Percentiles rank a stretch among this genome's conserved stretches.
Conservation (phyloP, 2,888 invertebrate genomes). For the Drosophila dives region DNA sequence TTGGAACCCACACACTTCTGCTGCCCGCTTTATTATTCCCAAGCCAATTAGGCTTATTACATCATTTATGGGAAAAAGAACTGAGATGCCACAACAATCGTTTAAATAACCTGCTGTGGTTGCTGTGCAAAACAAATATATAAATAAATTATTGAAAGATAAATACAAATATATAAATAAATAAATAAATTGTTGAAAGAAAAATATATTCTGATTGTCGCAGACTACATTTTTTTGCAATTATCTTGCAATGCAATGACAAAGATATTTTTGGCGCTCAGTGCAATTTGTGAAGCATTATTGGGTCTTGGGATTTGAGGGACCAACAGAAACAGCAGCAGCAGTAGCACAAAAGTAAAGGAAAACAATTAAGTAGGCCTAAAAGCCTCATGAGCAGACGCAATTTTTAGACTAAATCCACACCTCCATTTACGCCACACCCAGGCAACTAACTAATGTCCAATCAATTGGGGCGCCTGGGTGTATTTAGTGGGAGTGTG, state of each 20-base stretch:
- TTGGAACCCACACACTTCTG: background rate
- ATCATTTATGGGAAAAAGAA: slow-evolving; percentile 53
- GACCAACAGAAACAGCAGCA: slow-evolving; percentile 9
- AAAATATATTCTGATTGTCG: background rate
- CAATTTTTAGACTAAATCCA: slow-evolving; percentile 38
- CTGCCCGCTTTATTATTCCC: slow-evolving; percentile 4
- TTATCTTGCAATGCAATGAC: background rate
- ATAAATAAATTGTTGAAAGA: background rate
- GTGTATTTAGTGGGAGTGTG: background rate
- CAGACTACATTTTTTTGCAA: background rate
- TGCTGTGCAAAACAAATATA: slow-evolving; percentile 16
- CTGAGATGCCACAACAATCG: slow-evolving; percentile 20
- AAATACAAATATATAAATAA: background rate
- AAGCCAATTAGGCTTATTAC: slow-evolving; percentile 77
- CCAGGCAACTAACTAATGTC: slow-evolving; percentile 33
- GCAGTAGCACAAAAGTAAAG: slow-evolving; percentile 48
- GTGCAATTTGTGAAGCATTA: slow-evolving; percentile 12
- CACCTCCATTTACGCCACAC: slow-evolving; percentile 38
- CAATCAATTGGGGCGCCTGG: slow-evolving; percentile 11
- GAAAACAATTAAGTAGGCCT: slow-evolving; percentile 69
- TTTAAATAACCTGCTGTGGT: slow-evolving; percentile 43
- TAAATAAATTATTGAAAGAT: background rate
- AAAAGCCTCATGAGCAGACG: slow-evolving; percentile 65
- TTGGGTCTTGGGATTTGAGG: slow-evolving; percentile 18
- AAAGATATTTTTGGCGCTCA: background rate